A percentile compares a stretch with the other conserved stretches of the same genome.
Conservation (phyloP, 2,797 vertebrate species). For the Megalops cyprinoides region DNA sequence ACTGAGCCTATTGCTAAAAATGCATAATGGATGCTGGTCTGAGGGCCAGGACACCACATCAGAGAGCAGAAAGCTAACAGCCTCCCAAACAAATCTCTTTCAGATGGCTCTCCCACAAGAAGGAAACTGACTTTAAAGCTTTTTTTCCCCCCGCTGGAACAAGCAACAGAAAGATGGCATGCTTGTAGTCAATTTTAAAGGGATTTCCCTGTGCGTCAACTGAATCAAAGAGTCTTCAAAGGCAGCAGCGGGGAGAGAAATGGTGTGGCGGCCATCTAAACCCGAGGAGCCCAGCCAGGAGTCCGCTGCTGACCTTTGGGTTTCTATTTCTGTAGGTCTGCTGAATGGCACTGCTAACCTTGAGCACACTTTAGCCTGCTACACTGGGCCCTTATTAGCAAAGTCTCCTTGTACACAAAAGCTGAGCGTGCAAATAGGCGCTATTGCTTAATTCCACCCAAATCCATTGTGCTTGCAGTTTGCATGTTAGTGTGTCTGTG, state of each 20-base stretch:
- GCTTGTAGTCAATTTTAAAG: slow-evolving; percentile 12
- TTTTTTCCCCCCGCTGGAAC: not conserved
- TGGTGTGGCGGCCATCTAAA: slow-evolving; percentile 2
- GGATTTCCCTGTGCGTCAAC: slow-evolving; percentile 10
- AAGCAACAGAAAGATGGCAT: slow-evolving; percentile 21
- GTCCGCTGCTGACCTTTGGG: slow-evolving; percentile 40
- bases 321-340: slow-evolving; percentile 36
- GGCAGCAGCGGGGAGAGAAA: slow-evolving; percentile 1
- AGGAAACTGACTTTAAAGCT: slow-evolving; percentile 3
- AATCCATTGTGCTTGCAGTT: not conserved
- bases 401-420: not conserved
- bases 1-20: not conserved
- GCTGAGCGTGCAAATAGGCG: not conserved
- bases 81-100: slow-evolving; percentile 8
- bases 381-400: not conserved
- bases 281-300: slow-evolving; percentile 15
- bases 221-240: slow-evolving; percentile 35
- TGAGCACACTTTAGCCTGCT: not conserved
- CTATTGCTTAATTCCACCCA: no score
- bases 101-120: slow-evolving; percentile 6
- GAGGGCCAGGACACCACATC: slow-evolving; percentile 24
- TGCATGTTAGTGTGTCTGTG: not conserved
- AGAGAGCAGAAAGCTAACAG: slow-evolving; percentile 11
- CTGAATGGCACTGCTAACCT: slow-evolving; percentile 8
- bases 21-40: slow-evolving; percentile 6